These are phyloP conservation scores for Jacana jacana DNA, from an alignment of 2,113 vertebrate species.

Conservation along the genomic window DNA sequence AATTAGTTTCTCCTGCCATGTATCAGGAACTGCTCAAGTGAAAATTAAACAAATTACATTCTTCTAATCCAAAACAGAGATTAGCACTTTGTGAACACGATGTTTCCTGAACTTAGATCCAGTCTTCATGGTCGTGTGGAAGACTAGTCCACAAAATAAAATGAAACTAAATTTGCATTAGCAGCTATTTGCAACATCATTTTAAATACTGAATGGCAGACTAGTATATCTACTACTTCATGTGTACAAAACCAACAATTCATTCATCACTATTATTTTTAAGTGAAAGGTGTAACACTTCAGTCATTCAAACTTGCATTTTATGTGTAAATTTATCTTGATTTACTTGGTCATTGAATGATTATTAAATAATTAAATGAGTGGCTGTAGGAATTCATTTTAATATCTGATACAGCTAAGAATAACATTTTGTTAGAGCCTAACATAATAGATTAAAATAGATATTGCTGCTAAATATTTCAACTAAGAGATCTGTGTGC, in stretches of 20 bases:
- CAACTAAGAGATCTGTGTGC: neutral
- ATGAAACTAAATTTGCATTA: neutral
- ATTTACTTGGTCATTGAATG: neutral
- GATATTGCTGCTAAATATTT: neutral
- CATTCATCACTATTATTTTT: neutral
- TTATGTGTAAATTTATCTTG: neutral
- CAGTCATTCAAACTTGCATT: neutral
- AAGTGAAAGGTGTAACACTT: neutral
- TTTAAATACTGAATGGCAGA: neutral
- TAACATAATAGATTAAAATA: neutral
- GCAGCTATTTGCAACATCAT: neutral
- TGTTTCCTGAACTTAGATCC: neutral
- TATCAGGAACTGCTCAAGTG: neutral
- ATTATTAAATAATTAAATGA: neutral
- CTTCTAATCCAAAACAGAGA: neutral
- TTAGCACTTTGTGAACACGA: neutral
- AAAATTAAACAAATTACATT: neutral
- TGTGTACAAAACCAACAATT: neutral
- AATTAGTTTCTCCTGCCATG: neutral
- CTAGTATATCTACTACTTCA: neutral
- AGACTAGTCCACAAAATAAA: neutral
- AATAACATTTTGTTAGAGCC: neutral
- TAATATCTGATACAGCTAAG: neutral
- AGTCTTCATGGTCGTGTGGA: neutral
- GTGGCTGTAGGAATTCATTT: neutral